These are phyloP conservation scores for Masticophis lateralis DNA, from an alignment of 2,797 vertebrate species.

Conservation along the genomic window DNA sequence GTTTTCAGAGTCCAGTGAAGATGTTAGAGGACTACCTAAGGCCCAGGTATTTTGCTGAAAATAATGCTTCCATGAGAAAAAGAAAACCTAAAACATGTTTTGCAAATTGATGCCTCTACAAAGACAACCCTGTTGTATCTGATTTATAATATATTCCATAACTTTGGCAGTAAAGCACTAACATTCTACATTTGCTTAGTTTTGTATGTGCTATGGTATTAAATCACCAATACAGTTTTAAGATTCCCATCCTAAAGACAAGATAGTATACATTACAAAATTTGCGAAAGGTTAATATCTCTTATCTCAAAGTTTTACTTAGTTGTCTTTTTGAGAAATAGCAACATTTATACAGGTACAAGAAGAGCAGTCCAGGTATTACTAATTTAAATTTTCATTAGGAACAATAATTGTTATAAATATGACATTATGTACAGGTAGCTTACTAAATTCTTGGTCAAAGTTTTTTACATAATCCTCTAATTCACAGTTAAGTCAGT, in stretches of 20 bases:
- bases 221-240: neutral
- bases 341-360: neutral
- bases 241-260: neutral
- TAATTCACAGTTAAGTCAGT: neutral
- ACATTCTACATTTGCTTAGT: neutral
- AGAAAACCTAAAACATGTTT: neutral
- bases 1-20: neutral
- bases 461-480: neutral
- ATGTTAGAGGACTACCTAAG: constrained; percentile 7
- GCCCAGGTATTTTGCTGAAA: constrained; percentile 14
- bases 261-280: neutral
- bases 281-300: neutral
- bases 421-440: neutral
- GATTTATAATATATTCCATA: neutral
- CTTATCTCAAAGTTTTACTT: neutral
- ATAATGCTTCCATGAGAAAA: neutral
- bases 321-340: neutral
- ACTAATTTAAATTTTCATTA: neutral
- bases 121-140: neutral
- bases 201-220: neutral
- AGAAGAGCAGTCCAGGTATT: neutral
- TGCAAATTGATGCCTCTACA: neutral
- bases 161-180: neutral
- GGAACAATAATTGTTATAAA: neutral
- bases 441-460: neutral